Evolutionary conservation across 2,113 vertebrate genomes (phyloP).

Genomic region (Mormyrus lacerda): DNA sequence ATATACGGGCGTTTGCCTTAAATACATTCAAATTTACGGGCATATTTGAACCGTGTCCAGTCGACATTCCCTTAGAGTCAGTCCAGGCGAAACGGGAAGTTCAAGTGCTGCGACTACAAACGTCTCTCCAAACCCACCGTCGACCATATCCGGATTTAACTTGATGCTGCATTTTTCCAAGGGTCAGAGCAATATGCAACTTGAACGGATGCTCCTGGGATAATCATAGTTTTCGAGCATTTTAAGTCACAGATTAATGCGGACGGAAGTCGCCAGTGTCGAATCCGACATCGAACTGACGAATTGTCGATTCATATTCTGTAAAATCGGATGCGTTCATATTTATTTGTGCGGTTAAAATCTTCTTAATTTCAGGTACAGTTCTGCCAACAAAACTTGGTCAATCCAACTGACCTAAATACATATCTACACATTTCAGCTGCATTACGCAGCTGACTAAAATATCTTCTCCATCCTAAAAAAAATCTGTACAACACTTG

Average conservation of each 20-base stretch:
- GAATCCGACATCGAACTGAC: background rate
- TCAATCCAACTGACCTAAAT: constrained; percentile 84
- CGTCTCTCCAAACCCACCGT: constrained; percentile 43
- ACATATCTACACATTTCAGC: constrained; percentile 81
- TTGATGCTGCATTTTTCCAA: constrained; percentile 31
- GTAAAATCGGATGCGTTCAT: background rate
- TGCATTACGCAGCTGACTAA: constrained; percentile 61
- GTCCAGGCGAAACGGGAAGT: constrained; percentile 46
- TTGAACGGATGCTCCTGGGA: constrained; percentile 34
- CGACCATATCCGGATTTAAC: constrained; percentile 35
- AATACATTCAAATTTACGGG: constrained; percentile 69
- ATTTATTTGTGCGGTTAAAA: constrained; percentile 24
- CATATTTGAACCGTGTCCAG: constrained; percentile 42
- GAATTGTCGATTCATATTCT: background rate
- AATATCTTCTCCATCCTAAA: constrained; percentile 62
- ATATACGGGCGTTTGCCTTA: constrained; percentile 57
- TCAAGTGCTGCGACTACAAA: constrained; percentile 63
- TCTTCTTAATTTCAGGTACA: constrained; percentile 61
- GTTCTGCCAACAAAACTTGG: constrained; percentile 74
- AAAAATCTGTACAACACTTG: constrained; percentile 61
- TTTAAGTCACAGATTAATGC: background rate
- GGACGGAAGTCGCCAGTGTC: background rate
- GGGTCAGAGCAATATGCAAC: constrained; percentile 28
- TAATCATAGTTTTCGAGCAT: background rate
- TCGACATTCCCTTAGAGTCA: constrained; percentile 28